Evolutionary conservation across 2,797 vertebrate species (phyloP), one percentile per base, ranked within the genome.

Genomic region (Enteromius mattozi): DNA sequence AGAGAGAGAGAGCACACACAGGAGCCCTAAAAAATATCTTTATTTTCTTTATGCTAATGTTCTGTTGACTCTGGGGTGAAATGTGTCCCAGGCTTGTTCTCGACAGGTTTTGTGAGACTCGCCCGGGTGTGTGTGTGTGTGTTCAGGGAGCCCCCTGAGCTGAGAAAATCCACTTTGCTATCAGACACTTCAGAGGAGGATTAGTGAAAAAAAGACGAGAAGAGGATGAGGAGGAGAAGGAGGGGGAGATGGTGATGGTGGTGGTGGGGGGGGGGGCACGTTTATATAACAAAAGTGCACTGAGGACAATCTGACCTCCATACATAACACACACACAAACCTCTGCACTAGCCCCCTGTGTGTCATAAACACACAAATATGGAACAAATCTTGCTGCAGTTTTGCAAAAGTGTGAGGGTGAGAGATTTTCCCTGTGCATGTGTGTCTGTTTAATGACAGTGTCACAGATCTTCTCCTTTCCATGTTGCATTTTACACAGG

Each of bases 241-340:
- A 24, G 9, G 6, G 10, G 56, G 27, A 37, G 4, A 33, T 1
- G 24, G 70, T 1, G 56, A 45, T 21, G 51, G 6, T 4, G n/a
- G 9, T 10, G 56, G 4, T 19, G 21, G 12, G 19, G 10, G 21
- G 42, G 49, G 12, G 0, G n/a, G 24, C 0, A 24, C 14, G 4
- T 74, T 86, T 83, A 86, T 61, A 86, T 86, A 86, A 86, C 70
- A 80, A n/a, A 51, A 83, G 81, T 83, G 61, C 51, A 86, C 78
- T 59, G 75, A 72, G 85, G 76, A 83, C 81, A 86, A 68, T 74
- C 85, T 83, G 85, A 86, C 68, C 76, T 66, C 42, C 54, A 82
- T 27, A 68, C 56, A 47, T 10, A 30, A 56, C 78, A 76, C 78
- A 78, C 78, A 78, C 69, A 47, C 68, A 65, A 19, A 33, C 61